Conservation (phyloP, 2,797 vertebrate species). For the Onychomys torridus region DNA sequence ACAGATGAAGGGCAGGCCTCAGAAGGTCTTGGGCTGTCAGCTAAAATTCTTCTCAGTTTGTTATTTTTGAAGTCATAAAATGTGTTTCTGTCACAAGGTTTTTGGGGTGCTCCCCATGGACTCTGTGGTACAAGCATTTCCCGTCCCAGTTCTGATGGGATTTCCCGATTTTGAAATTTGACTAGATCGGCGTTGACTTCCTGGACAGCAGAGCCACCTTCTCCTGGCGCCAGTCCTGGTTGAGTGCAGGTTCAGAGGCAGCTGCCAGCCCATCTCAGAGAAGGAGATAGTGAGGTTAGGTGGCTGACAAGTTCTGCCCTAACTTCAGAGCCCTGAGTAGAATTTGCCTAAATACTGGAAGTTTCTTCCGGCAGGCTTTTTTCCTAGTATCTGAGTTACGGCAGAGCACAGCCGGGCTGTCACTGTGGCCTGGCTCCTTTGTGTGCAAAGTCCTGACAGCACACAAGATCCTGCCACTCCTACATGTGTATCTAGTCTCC, state of each 20-base stretch:
- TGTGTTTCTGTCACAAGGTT: neutral
- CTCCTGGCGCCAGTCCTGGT: neutral
- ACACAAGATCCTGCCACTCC: neutral
- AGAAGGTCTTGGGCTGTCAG: too few species aligned
- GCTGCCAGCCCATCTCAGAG: neutral
- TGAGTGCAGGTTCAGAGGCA: neutral
- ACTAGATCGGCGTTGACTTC: neutral
- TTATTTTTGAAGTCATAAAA: neutral
- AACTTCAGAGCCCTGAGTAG: neutral
- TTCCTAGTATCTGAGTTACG: neutral
- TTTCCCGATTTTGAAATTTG: neutral
- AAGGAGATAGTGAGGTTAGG: neutral
- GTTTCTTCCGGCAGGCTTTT: neutral
- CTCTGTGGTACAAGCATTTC: neutral
- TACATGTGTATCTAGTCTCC: neutral
- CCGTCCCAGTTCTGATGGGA: neutral
- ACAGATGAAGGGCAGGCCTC: rapidly evolving
- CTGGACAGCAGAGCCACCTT: neutral
- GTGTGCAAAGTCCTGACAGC: neutral
- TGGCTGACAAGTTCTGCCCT: neutral
- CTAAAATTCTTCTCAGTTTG: neutral
- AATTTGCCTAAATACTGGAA: neutral
- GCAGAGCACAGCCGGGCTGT: neutral
- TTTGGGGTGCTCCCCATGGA: neutral
- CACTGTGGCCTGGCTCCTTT: neutral